These are phyloP conservation scores for Stegostoma tigrinum DNA, from an alignment of 2,113 vertebrate species.

Conservation along the genomic window DNA sequence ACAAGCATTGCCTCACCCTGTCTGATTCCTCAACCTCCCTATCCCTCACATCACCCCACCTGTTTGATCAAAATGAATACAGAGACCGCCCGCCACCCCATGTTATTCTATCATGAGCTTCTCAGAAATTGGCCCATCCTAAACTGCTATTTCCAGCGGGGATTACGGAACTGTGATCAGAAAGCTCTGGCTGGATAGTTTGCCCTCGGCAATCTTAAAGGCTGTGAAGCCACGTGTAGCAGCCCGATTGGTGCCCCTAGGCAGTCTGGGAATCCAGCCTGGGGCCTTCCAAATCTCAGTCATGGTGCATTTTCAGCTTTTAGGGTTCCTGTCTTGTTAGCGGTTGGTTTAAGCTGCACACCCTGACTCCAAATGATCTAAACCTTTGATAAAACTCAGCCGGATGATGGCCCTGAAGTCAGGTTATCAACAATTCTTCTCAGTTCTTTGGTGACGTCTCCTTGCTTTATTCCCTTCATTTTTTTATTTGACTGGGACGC, in stretches of 20 bases:
- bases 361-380: not conserved
- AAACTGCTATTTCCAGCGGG: not conserved
- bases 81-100: not conserved
- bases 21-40: not conserved
- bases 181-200: not conserved
- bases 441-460: not conserved
- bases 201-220: not conserved
- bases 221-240: not conserved
- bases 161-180: not conserved
- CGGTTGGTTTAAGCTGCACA: not conserved
- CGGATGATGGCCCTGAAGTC: not conserved
- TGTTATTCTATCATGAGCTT: not conserved
- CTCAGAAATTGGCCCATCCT: not conserved
- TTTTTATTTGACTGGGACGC: not conserved
- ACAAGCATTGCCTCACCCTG: not conserved
- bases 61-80: not conserved
- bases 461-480: not conserved
- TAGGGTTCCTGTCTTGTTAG: not conserved
- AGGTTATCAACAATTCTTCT: not conserved
- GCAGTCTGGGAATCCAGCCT: too few relatives aligned
- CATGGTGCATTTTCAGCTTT: not conserved
- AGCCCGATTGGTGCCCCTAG: too few relatives aligned
- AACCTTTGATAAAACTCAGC: not conserved
- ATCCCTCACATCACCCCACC: not conserved
- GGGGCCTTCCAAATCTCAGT: not conserved